Evolutionary conservation across 1,140 invertebrate genomes (phyloP).

Genomic region (Metaphire vulgaris): DNA sequence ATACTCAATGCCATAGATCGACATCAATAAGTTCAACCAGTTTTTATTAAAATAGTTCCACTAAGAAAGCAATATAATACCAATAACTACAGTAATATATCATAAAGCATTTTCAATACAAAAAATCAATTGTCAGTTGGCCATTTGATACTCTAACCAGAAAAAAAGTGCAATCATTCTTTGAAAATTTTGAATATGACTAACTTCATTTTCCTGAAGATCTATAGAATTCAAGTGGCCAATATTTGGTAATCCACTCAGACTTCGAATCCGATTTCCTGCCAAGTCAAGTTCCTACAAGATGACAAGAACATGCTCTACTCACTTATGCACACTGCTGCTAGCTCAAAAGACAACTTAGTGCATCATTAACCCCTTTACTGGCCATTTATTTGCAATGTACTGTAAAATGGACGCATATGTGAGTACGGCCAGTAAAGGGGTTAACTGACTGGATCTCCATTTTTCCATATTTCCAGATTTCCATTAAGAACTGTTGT

Average conservation of each 20-base stretch:
- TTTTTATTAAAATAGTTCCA: neutral
- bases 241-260: conserved; percentile 44
- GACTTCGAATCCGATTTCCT: conserved; percentile 46
- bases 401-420: no score
- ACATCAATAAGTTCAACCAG: neutral
- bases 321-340: neutral
- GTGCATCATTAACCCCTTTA: neutral
- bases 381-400: no score
- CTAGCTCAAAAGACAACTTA: neutral
- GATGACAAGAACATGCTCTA: conserved; percentile 10
- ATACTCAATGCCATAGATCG: no score
- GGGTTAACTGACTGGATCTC: no score
- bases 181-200: neutral
- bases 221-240: conserved; percentile 44
- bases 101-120: no score
- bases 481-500: no score
- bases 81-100: no score
- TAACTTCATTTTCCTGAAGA: conserved; percentile 49
- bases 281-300: conserved; percentile 42
- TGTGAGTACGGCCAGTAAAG: no score
- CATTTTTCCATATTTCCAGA: no score
- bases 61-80: neutral
- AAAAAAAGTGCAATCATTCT: neutral
- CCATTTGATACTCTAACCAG: neutral
- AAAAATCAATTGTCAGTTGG: no score